Base-by-base conservation (phyloP, 2,888 invertebrate genomes). In the Tetrapedia diversipes region DNA sequence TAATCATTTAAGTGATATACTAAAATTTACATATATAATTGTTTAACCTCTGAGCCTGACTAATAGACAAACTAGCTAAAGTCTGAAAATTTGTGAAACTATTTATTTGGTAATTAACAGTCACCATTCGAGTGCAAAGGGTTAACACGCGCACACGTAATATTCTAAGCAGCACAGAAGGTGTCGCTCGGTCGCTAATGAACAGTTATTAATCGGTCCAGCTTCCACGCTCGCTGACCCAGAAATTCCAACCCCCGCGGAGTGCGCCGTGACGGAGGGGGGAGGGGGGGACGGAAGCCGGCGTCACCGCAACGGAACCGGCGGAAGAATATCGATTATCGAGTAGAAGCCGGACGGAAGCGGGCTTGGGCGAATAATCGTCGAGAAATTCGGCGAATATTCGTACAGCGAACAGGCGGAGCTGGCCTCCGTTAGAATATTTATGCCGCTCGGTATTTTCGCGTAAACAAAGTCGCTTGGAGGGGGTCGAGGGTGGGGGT, bases 251-350 rank as follows among this genome's bases (percentile, higher is more conserved):
- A n/a, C 54, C 56, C 41, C 54, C 45, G 57, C 59, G 41, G 43
- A 56, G 54, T 56, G 61, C 71, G 32, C 71, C n/a, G n/a, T n/a
- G n/a, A n/a, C n/a, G n/a, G n/a, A n/a, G n/a, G n/a, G 71, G 54
- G 41, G 41, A 49, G 29, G 73, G 72, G 71, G 54, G 41, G 41
- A 49, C 29, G 73, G 72, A 37, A 72, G 56, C 32, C 54, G n/a
- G n/a, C 45, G 47, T 67, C 24, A 53, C 53, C 24, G 56, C 22
- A 19, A 16, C 37, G 34, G 34, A 56, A 56, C 57, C 19, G 11
- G 45, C 32, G 68, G 51, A 68, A 56, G 76, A 67, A 61, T 76
- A 76, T 76, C 75, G 76, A 74, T 70, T 74, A 74, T 74, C 74
- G 74, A 70, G 45, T 39, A 34, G 27, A 8, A 54, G 49, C 54